Evolutionary conservation across 2,113 vertebrate species (phyloP).

Genomic region (Bambusicola thoracicus): DNA sequence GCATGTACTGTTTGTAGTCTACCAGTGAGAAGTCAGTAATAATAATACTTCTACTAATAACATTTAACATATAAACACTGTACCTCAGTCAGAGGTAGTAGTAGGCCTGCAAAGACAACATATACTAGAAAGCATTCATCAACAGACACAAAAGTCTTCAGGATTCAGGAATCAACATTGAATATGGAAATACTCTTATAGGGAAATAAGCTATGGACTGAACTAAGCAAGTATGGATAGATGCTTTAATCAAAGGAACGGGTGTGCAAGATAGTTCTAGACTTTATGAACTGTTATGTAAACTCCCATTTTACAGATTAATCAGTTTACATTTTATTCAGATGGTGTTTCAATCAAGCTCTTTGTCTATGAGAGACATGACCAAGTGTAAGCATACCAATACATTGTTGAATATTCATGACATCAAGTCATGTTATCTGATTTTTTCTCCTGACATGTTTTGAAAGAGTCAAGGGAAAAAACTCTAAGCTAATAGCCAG

Average conservation of each 20-base stretch:
- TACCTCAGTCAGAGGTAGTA: not conserved
- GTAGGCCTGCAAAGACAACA: not conserved
- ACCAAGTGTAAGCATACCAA: not conserved
- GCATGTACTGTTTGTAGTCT: not conserved
- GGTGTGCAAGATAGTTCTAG: not conserved
- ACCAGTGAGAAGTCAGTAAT: not conserved
- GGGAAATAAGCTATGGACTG: not conserved
- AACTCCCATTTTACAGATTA: not conserved
- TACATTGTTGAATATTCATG: not conserved
- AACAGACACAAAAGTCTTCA: not conserved
- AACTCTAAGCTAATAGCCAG: not conserved
- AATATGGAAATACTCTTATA: not conserved
- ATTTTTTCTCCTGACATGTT: not conserved
- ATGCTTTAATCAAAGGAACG: not conserved
- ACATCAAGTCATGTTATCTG: not conserved
- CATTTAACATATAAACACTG: not conserved
- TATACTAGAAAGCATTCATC: not conserved
- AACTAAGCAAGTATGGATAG: not conserved
- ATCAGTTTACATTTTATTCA: not conserved
- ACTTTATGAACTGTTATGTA: not conserved
- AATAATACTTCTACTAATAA: not conserved
- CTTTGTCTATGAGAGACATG: not conserved
- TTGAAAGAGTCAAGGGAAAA: not conserved
- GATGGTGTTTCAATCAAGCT: not conserved
- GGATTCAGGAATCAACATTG: not conserved